A percentile compares a stretch with the other conserved stretches of the same genome.
Evolutionary conservation across 2,113 vertebrate species (phyloP).

Genomic region (Tenrec ecaudatus): DNA sequence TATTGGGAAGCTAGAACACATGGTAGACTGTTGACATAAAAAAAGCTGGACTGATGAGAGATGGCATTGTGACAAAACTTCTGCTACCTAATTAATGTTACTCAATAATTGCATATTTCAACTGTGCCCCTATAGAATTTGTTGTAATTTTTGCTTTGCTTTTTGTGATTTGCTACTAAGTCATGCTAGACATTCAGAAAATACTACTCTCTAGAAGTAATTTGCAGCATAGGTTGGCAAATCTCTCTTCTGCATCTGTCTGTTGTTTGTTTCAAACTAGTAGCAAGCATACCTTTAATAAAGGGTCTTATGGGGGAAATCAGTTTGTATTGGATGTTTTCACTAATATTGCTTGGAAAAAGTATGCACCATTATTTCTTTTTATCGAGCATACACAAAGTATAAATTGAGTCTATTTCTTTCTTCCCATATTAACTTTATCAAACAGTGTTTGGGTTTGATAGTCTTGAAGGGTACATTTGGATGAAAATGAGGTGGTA

Average conservation of each 20-base stretch:
- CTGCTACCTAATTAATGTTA: conserved; percentile 17
- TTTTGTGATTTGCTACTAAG: neutral
- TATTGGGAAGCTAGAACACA: neutral
- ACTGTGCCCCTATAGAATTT: neutral
- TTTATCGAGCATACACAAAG: neutral
- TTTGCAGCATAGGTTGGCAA: neutral
- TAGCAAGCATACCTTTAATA: conserved; percentile 28
- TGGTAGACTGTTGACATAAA: conserved; percentile 26
- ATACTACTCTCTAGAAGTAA: neutral
- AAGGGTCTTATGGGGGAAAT: neutral
- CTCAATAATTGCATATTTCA: conserved; percentile 16
- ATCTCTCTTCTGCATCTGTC: neutral
- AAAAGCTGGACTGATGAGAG: neutral
- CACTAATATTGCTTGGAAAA: conserved; percentile 39
- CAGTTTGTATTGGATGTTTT: conserved; percentile 19
- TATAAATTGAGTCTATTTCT: neutral
- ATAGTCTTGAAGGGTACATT: neutral
- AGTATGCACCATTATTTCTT: neutral
- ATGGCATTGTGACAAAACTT: neutral
- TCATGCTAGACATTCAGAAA: conserved; percentile 35
- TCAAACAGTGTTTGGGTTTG: neutral
- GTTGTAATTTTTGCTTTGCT: conserved; percentile 13
- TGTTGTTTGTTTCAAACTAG: conserved; percentile 36
- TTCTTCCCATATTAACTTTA: neutral
- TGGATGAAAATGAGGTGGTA: neutral